Evolutionary conservation across 2,113 vertebrate species (phyloP), one percentile per base, ranked within the genome.

Genomic region (Octodon degus): DNA sequence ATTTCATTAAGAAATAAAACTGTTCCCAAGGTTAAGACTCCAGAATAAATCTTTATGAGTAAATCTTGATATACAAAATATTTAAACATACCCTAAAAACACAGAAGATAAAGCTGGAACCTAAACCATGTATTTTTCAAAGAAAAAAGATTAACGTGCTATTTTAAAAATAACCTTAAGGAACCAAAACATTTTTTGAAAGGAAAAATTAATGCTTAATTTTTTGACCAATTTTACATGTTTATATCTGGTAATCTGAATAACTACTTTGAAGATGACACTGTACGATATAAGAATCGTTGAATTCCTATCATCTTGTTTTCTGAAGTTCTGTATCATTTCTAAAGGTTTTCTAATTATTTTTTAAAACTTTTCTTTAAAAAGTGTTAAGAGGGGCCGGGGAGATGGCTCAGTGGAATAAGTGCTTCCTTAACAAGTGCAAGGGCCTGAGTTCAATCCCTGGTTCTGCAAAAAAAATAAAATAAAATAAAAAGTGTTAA

Each of bases 11-110:
- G 63, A 96, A 96, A 6, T 55, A 62, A 96, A 93, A 91, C 27
- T 86, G 79, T 55, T 91, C 7, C 43, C 37, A 63, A 25, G 84
- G 37, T 91, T 95, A 93, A 86, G 0, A 37, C 7, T 86, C 20
- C 67, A 47, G 53, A 40, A 86, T 47, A 93, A 94, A 86, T 89
- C 92, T 93, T 96, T 72, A 91, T 40, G 40, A 97, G 22, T 90
- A 95, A 95, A n/a, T 90, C 37, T 96, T 89, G 19, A 65, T 60
- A 80, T 63, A 90, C 82, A 8, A 97, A 94, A 93, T 95, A 94
- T 95, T 96, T 88, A 97, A 96, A 62, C 32, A 81, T 82, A 91
- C 60, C 50, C 86, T 86, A 19, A 94, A 95, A 93, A 34, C 5
- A 92, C 27, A 91, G 58, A 72, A 43, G 53, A 89, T n/a, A 95